Conservation (phyloP, 1,140 invertebrate species). For the Habropoda laboriosa region DNA sequence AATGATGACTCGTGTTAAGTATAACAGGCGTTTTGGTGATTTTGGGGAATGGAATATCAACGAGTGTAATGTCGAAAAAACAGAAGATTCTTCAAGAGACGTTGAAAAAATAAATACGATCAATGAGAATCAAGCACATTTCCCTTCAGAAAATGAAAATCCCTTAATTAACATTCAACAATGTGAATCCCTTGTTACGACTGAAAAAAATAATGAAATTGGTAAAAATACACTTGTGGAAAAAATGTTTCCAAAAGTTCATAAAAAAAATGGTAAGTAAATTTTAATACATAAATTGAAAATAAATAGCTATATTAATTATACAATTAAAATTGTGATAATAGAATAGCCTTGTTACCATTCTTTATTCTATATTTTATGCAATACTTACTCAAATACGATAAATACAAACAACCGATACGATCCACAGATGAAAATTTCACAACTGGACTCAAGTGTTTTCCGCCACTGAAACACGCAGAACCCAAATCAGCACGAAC, state of each 20-base stretch:
- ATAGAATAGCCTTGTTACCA: too few species aligned
- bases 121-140: too few species aligned
- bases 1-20: constrained; percentile 8
- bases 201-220: neutral
- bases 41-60: neutral
- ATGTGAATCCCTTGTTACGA: neutral
- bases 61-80: neutral
- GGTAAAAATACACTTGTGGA: too few species aligned
- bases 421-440: neutral
- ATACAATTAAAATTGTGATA: neutral
- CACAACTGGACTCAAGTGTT: neutral
- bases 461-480: constrained; percentile 16
- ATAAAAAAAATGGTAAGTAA: neutral
- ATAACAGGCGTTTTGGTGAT: neutral
- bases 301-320: neutral
- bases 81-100: neutral
- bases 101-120: neutral
- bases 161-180: neutral
- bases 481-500: neutral
- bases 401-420: neutral
- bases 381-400: neutral
- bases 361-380: too few species aligned
- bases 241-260: neutral
- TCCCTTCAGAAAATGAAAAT: neutral
- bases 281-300: neutral